Base-by-base conservation (phyloP, 2,113 vertebrate species). In the Gila orcuttii region DNA sequence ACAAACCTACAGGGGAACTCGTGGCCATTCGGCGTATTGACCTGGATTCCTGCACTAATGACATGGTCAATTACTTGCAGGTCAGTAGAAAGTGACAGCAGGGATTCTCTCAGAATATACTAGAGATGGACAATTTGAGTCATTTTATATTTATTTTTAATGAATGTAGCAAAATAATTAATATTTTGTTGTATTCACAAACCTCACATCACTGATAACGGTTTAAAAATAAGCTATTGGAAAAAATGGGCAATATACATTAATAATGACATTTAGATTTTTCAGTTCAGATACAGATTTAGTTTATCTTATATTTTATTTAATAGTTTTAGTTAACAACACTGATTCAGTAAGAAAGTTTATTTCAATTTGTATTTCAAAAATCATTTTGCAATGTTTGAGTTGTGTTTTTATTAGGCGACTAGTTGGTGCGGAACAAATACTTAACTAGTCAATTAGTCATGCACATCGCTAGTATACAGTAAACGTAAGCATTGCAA, bases 41-140 rank as follows among this genome's bases (percentile, higher is more conserved):
- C 91, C 79, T 99, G 89, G 98, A 99, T 93, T 95, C 96, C 1
- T 99, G 98, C 91, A 98, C 97, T 23, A 99, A 98, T 4, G 98
- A 99, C 92, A 99, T 99, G 97, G 97, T 99, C 79, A 94, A 93
- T 0, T 98, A 97, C 93, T 92, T 99, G 91, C 97, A 99, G 97
- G 98, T 99, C 93, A 69, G 91, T 77, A n/a, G 4, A 55, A 57
- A 23, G 13, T 33, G 69, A 59, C 31, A n/a, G n/a, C 71, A 25
- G 15, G 6, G 13, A 31, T 25, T 36, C 15, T 21, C 66, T 69
- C 3, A 33, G 1, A 3, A 68, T 33, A 8, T 68, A 33, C 31
- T 17, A 11, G 25, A 33, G 15, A 68, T 68, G 64, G 28, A 33
- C 6, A 4, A 31, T 33, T 52, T 17, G 4, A 52, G 13, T 52